Conservation (phyloP, 1,140 invertebrate genomes). For the Aphidius gifuensis region DNA sequence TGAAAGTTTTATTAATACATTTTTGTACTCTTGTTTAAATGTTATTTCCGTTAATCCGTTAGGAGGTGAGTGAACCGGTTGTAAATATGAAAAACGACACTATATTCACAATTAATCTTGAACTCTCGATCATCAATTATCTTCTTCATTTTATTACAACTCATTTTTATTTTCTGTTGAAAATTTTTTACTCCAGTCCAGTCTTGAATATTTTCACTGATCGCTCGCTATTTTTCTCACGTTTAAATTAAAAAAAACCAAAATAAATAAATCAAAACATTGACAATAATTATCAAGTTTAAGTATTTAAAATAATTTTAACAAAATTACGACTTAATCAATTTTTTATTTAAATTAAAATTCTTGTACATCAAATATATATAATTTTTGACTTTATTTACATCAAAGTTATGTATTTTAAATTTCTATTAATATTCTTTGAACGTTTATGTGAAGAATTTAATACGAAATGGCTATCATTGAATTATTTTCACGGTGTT, state of each 20-base stretch:
- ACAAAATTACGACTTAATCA: no score
- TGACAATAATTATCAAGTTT: no score
- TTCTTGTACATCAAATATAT: no score
- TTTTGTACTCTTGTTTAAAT: background rate
- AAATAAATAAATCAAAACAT: no score
- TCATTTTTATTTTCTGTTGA: conserved; percentile 1
- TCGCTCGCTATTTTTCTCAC: background rate
- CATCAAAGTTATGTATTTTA: no score
- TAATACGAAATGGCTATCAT: conserved; percentile 10
- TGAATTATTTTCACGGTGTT: conserved; percentile 35
- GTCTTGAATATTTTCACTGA: conserved; percentile 3
- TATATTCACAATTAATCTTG: conserved; percentile 23
- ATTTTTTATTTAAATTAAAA: no score
- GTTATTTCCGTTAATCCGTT: conserved; percentile 27
- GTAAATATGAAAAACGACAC: conserved; percentile 10
- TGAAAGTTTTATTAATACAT: no score
- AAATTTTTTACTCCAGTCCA: conserved; percentile 5
- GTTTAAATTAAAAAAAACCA: background rate
- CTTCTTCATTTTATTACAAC: background rate
- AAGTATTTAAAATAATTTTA: no score
- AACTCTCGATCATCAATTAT: conserved; percentile 20
- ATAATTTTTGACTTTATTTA: no score
- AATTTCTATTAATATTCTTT: background rate
- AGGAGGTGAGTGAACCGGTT: conserved; percentile 24
- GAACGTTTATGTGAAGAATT: background rate